Base-by-base conservation (phyloP, 2,113 vertebrate species). In the Piaya cayana region DNA sequence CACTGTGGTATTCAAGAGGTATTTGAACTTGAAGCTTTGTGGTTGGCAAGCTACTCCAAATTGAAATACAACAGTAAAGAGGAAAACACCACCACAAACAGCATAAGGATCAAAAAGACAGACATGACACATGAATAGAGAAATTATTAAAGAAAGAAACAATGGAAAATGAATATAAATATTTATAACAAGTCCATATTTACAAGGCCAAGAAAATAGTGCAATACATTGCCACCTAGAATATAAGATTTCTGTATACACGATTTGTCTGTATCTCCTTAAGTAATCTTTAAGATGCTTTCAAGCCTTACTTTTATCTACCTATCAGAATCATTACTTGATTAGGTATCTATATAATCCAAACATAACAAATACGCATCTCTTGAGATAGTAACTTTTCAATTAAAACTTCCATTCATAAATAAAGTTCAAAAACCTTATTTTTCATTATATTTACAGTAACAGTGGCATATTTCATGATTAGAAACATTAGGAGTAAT, bases 1-100 rank as follows among this genome's bases (percentile, higher is more conserved):
- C 98, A 97, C 97, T 98, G 93, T 98, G 97, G 94, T 99, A 99
- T 90, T 99, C 98, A 86, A 98, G 98, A 97, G 98, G 98, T 91
- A 98, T 96, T 95, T 98, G 98, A 97, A 98, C 97, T 97, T 96
- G 98, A 26, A 94, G 96, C 92, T 97, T 98, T 83, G n/a, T 92
- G 93, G 79, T 96, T 92, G 63, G 93, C 71, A 97, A 94, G 96
- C 97, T 98, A 97, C 97, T 98, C 97, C 98, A 97, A 85, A 69
- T 96, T 75, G 80, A 96, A 91, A 95, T 74, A 91, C 42, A 92
- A 93, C 47, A 94, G 92, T 65, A 80, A 29, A 94, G 69, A 92
- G 79, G 64, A 93, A 93, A 77, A 91, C 85, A 90, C 55, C 93
- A 96, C 92, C 93, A 95, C 82, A 88, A 92, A 80, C 65, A 85